Evolutionary conservation across 2,113 vertebrate species (phyloP), one percentile per base, ranked within the genome.

Genomic region (Phrynocephalus versicolor): DNA sequence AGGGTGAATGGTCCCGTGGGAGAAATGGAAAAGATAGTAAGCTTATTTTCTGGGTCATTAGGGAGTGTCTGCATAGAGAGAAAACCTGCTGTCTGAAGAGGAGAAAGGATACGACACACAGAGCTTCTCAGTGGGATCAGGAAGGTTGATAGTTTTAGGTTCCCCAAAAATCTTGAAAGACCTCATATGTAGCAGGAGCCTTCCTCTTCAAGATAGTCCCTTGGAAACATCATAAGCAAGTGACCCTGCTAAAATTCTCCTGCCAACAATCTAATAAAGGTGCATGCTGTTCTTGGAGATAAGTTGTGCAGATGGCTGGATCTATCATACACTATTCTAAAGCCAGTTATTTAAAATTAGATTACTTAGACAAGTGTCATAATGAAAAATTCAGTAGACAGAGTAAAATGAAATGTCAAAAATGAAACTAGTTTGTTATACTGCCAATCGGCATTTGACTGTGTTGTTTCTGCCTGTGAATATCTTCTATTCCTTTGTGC

Each of bases 341-440:
- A 69, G 51, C 72, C 51, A 57, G 39, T n/a, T 76, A 6, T 67
- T 84, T 67, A 84, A 84, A 67, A 67, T 84, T 65, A 37, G 64
- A 67, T 69, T 84, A 23, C 57, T 67, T 69, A 76, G 41, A 69
- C 30, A 84, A 84, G 67, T 15, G 25, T 19, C 39, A 69, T 62
- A 79, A 85, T 72, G 35, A 85, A 80, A 80, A 62, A 30, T 37
- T 85, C 55, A 80, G 64, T 21, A 80, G 37, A 45, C 25, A 45
- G 13, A 71, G 15, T 79, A 85, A 85, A 64, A 85, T 45, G 19
- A 72, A 72, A 85, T 85, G 21, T 71, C 37, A 72, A 51, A 79
- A 79, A 79, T 79, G 65, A 85, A 71, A n/a, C 9, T 51, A 19
- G 14, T 3, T 27, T 62, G 62, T n/a, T 72, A 33, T 62, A 19